Base-by-base conservation (phyloP, 2,888 invertebrate genomes). In the Rhopalosiphum nymphaeae region DNA sequence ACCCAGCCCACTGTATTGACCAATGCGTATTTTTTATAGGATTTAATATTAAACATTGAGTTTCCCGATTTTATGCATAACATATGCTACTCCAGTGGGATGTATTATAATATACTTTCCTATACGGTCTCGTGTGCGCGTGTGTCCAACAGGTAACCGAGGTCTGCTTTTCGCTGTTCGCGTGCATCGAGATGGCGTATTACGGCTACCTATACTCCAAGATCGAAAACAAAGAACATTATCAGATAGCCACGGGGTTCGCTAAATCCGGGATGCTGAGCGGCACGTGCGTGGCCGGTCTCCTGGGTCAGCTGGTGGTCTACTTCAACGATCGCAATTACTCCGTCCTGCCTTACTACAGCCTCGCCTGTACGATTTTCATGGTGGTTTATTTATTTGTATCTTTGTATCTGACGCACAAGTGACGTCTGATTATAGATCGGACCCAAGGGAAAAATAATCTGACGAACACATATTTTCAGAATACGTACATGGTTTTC, bases 241-340 rank as follows among this genome's bases (percentile, higher is more conserved):
- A 92, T 92, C 92, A 92, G 67, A 42, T 88, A 67, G 92, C 92
- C 36, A 92, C 92, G 4, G 92, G 92, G 29, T 92, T 42, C 42
- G 88, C 61, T 0, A 92, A 87, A 67, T 49, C 92, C 29, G 92
- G 87, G 1, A 57, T 42, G 57, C 26, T 92, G 88, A 92, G 87
- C 61, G 92, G 92, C 67, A 53, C 11, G 46, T 92, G 61, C 49
- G 21, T 36, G 9, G 87, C 67, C 53, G 88, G 92, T 3, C 25
- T 92, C 26, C 0, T 92, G 26, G 92, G 92, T 67, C 92, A 92
- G 4, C 36, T 88, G 42, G 56, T 67, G 36, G 61, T 88, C 36
- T 88, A 88, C 53, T 53, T 84, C 16, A 67, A 29, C 2, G 21
- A 42, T 42, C 29, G 87, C 49, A 29, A 92, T 53, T 92, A 92